A percentile compares a stretch with the other conserved stretches of the same genome.
phyloP scores from a whole-genome alignment of 2,888 invertebrate genomes.

The Conistra vaccinii region DNA sequence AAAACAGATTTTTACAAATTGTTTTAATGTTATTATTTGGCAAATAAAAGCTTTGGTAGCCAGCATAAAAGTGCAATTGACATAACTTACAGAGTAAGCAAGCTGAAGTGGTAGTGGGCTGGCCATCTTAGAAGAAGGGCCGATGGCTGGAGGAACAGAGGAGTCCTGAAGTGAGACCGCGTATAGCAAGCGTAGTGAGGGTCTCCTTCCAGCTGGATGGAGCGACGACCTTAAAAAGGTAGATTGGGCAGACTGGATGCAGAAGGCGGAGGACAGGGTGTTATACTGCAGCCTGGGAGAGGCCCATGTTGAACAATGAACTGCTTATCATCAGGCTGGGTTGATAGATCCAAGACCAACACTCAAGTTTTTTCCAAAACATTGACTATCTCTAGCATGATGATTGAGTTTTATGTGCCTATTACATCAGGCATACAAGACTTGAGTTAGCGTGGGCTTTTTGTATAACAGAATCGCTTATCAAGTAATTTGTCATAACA shows the following conservation, averaged over 20 bases:
- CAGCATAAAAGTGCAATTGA: background rate
- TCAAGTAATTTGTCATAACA: constrained; percentile 11
- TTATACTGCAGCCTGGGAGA: background rate
- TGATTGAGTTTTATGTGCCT: background rate
- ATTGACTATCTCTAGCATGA: background rate
- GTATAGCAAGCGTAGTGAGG: background rate
- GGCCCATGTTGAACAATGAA: too few species aligned
- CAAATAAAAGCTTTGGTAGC: background rate
- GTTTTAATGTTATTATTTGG: background rate
- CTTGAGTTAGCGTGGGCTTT: background rate
- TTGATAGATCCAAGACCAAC: background rate
- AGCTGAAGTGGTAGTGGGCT: background rate
- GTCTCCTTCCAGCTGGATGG: background rate
- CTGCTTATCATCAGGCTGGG: too few species aligned
- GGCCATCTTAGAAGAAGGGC: background rate
- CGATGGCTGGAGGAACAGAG: background rate
- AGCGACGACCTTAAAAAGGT: background rate
- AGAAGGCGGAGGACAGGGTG: background rate
- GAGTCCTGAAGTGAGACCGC: background rate
- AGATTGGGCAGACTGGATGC: background rate
- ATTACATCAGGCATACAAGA: background rate
- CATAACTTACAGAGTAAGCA: background rate
- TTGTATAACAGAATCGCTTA: background rate
- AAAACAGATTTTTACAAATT: too few species aligned
- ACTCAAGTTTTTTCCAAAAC: background rate